A percentile compares a stretch with the other conserved stretches of the same genome.
Conservation (phyloP, 2,113 vertebrate species). For the Lathamus discolor region DNA sequence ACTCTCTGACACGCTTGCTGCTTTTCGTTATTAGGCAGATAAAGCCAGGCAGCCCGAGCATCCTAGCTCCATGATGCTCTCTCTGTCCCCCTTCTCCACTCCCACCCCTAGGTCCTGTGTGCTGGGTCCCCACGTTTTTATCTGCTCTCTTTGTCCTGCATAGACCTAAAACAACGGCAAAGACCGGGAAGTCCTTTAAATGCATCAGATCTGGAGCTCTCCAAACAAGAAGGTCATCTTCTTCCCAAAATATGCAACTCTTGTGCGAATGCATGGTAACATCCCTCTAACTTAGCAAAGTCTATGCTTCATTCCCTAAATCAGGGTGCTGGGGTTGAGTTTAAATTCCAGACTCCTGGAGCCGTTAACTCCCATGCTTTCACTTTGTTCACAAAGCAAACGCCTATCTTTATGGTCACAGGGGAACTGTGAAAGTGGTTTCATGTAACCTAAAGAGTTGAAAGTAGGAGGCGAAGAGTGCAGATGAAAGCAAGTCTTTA, state of each 20-base stretch:
- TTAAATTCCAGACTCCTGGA: neutral
- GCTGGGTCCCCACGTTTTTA: neutral
- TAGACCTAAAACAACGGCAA: neutral
- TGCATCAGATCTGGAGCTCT: neutral
- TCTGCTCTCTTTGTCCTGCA: neutral
- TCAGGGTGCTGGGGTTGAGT: neutral
- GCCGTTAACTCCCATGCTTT: neutral
- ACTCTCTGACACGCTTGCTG: constrained; percentile 62
- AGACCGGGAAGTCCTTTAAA: neutral
- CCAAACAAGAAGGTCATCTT: neutral
- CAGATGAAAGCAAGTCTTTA: constrained; percentile 16
- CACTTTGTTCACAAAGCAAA: constrained; percentile 1
- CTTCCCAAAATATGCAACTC: neutral
- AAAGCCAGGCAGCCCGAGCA: constrained; percentile 13
- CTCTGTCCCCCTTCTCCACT: neutral
- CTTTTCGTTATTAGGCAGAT: constrained; percentile 69
- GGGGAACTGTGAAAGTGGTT: constrained; percentile 36
- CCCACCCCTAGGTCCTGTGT: neutral
- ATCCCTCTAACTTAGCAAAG: neutral
- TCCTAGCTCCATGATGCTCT: neutral
- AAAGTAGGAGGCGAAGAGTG: constrained; percentile 21
- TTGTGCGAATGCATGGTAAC: neutral
- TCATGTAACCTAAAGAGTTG: neutral
- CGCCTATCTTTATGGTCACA: neutral
- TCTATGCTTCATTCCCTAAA: neutral